Base-by-base conservation (phyloP, 2,113 vertebrate species). In the Calyptommatus sinebrachiatus region DNA sequence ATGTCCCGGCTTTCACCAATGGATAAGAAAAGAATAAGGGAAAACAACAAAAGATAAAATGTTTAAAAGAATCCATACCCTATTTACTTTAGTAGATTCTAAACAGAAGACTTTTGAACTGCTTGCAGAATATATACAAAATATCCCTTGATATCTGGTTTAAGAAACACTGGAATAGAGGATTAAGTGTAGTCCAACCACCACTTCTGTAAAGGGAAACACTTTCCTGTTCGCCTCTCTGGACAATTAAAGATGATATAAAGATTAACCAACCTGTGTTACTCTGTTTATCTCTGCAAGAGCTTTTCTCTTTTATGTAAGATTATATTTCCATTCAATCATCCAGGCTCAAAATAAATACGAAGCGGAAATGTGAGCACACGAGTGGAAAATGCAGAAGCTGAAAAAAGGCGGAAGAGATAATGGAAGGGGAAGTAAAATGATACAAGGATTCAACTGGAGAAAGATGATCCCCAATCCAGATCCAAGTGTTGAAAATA, bases 401-500 rank as follows among this genome's bases (percentile, higher is more conserved):
- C 3, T 0, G 5, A 0, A 35, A 31, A 74, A 31, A 63, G 62
- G 62, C 68, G 62, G 5, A 20, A 53, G 28, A 12, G 18, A 6
- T 2, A 75, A 74, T 16, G 67, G 75, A 31, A 0, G 46, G 50
- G 41, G 11, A 20, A 78, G 48, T 60, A 61, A 78, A 80, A 10
- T 7, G 50, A 76, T 46, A 69, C 60, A 22, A 48, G 60, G 60
- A 63, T 24, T 31, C n/a, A 8, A 1, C 24, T n/a, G 24, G 71
- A 0, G 46, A 69, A 31, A 67, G 63, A 9, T 76, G 0, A 0
- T 75, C 1, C 0, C 3, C 26, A 16, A 12, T 26, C 3, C 0
- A 20, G 67, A 8, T 26, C 53, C 60, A 29, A 60, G 28, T 2
- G 28, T 18, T 20, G 6, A 31, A 20, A 11, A 31, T 18, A 48